Base-by-base conservation (phyloP, 2,888 invertebrate genomes). In the Sialis fuliginosa region DNA sequence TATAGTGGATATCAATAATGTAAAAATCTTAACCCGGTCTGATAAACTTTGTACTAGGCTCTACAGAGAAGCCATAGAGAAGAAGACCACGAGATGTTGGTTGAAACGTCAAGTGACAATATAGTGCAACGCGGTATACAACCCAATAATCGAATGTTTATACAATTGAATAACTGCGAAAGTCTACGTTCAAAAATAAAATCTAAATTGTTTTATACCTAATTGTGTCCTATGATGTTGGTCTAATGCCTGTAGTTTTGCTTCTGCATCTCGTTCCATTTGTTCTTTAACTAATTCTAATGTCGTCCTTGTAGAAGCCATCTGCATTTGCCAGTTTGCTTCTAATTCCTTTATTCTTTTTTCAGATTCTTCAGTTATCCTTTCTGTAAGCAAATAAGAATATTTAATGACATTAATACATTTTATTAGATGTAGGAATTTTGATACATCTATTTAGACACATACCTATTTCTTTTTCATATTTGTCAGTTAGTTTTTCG, bases 391-490 rank as follows among this genome's bases (percentile, higher is more conserved):
- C 42, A 33, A 33, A 32, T 22, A 42, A 5, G 32, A 22, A 22
- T 30, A 40, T 6, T 40, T 12, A 33, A 8, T 10, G 7, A 32
- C 5, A 43, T 43, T 10, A 33, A 31, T 22, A 42, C 37, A 37
- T 48, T 35, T 13, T 33, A 2, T 32, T 5, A 47, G 35, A 41
- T 31, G 6, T 37, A 12, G n/a, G n/a, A n/a, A n/a, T 39, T 7
- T n/a, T 31, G 31, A 9, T 7, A 13, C 4, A 43, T 9, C 32
- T 22, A 34, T 12, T 10, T 8, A 40, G 35, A 22, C 33, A 52
- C 57, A 60, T 60, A 83, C 84, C 82, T 64, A 78, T 67, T 61
- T 83, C 81, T 50, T 67, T 68, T 53, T 79, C 77, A 58, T 80
- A 79, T 52, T 73, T 64, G 48, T 74, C 72, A 10, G 70, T 71